phyloP scores from a whole-genome alignment of 2,113 vertebrate genomes.

The Megaceryle maxima region DNA sequence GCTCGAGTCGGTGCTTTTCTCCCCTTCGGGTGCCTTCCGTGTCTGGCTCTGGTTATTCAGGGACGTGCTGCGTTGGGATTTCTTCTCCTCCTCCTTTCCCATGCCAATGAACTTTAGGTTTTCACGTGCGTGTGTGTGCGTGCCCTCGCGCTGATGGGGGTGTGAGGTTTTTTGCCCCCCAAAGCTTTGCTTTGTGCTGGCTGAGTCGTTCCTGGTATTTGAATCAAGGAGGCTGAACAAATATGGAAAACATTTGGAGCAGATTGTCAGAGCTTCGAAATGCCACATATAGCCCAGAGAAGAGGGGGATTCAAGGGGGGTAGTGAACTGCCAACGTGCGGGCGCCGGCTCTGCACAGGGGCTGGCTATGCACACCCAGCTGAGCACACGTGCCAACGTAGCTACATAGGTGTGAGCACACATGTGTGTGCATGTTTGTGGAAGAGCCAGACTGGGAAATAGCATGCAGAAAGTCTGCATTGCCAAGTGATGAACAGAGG shows the following conservation, averaged over 20 bases:
- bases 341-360: neutral
- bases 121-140: neutral
- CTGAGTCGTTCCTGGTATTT: conserved; percentile 75
- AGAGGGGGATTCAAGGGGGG: conserved; percentile 79
- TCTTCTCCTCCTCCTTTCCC: conserved; percentile 69
- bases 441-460: neutral
- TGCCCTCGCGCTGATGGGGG: neutral
- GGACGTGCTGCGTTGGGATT: neutral
- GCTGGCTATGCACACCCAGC: neutral
- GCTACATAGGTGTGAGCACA: neutral
- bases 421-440: rapidly evolving
- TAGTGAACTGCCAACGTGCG: conserved; percentile 80
- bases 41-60: conserved; percentile 38
- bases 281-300: conserved; percentile 85
- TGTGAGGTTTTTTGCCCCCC: neutral
- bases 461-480: rapidly evolving
- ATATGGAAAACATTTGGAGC: conserved; percentile 96
- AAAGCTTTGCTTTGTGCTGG: conserved; percentile 58
- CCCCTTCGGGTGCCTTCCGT: conserved; percentile 22
- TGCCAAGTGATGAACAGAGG: neutral
- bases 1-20: conserved; percentile 14
- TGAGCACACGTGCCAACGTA: rapidly evolving
- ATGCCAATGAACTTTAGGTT: conserved; percentile 5
- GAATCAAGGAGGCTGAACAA: conserved; percentile 89
- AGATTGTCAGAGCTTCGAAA: conserved; percentile 76